These are phyloP conservation scores for Phalera bucephala DNA, from an alignment of 2,888 invertebrate genomes.

Conservation along the genomic window DNA sequence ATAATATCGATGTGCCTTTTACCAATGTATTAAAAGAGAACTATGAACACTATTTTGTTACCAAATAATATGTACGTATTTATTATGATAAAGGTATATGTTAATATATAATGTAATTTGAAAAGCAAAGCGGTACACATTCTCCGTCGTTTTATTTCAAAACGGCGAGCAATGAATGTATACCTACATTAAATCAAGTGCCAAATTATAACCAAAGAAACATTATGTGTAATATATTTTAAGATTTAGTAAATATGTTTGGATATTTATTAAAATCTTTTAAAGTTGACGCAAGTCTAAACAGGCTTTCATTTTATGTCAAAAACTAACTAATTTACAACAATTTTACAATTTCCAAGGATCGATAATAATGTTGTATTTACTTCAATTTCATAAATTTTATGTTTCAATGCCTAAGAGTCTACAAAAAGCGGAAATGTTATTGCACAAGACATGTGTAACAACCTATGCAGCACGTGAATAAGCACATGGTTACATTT, in stretches of 20 bases:
- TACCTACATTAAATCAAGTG: slow-evolving; percentile 15
- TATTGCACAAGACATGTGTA: too few species aligned
- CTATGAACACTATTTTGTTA: slow-evolving; percentile 25
- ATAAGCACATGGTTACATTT: too few species aligned
- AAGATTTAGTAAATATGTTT: slow-evolving; percentile 44
- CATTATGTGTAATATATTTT: slow-evolving; percentile 18
- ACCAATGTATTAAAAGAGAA: slow-evolving; percentile 1
- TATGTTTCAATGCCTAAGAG: too few species aligned
- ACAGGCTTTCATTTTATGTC: slow-evolving; percentile 13
- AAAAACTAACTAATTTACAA: too few species aligned
- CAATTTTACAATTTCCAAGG: too few species aligned
- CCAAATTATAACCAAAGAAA: slow-evolving; percentile 46
- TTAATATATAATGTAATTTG: slow-evolving; percentile 7
- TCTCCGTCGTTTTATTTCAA: slow-evolving; percentile 28
- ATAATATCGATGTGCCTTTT: not conserved
- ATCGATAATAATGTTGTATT: too few species aligned
- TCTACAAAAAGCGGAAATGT: too few species aligned
- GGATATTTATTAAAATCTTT: slow-evolving; percentile 58
- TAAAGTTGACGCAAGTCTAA: slow-evolving; percentile 31
- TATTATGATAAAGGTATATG: slow-evolving; percentile 17
- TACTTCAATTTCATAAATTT: too few species aligned
- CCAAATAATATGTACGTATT: slow-evolving; percentile 30
- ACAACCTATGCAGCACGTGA: too few species aligned
- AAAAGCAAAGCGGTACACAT: slow-evolving; percentile 12
- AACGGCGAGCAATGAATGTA: slow-evolving; percentile 25